Percentiles rank a stretch among this genome's conserved stretches.
These are phyloP conservation scores for Microtus montanus DNA, from an alignment of 2,113 vertebrate genomes.

Conservation along the genomic window DNA sequence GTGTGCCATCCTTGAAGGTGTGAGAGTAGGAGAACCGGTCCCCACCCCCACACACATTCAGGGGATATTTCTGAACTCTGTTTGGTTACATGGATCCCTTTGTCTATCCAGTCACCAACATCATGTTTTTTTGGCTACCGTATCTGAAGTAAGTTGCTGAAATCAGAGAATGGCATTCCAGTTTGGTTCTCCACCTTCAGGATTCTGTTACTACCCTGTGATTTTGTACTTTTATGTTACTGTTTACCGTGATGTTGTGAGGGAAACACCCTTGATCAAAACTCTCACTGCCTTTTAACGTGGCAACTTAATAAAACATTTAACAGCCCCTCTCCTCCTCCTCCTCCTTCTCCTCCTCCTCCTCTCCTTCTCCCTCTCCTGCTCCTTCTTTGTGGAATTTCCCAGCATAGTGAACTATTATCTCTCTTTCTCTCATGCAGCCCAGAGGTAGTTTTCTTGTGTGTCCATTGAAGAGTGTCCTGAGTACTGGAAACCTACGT, in stretches of 20 bases:
- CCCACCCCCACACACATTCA: background rate
- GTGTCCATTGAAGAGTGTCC: background rate
- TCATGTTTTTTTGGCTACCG: background rate
- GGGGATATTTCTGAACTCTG: background rate
- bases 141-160: background rate
- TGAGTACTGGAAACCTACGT: background rate
- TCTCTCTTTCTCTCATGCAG: background rate
- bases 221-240: background rate
- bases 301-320: background rate
- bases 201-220: background rate
- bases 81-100: background rate
- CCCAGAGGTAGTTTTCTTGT: background rate
- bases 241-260: background rate
- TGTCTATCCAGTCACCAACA: background rate
- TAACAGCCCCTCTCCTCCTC: background rate
- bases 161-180: background rate
- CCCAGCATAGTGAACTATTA: background rate
- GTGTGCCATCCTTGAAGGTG: too few species aligned
- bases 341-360: background rate
- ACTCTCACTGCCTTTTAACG: background rate
- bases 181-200: background rate
- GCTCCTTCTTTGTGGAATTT: background rate
- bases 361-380: too few species aligned
- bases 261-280: background rate
- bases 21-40: too few species aligned